Base-by-base conservation (phyloP, 2,888 invertebrate genomes). In the Erebia palarica region DNA sequence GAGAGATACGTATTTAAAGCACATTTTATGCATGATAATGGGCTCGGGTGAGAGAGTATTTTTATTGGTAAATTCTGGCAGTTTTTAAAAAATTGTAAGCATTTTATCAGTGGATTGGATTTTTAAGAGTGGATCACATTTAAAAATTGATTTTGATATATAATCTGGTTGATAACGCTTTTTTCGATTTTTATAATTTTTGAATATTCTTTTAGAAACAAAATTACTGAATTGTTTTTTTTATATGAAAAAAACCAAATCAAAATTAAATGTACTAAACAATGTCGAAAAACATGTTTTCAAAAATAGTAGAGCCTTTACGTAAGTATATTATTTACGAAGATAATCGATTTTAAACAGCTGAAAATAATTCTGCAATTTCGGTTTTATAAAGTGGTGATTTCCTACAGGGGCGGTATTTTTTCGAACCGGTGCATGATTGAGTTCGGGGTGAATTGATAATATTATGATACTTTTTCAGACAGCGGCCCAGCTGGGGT, bases 391-490 rank as follows among this genome's bases (percentile, higher is more conserved):
- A 18, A 58, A 57, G 18, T 21, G 66, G 58, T 66, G n/a, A 66
- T 66, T 66, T 21, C 42, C 10, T 44, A 66, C 66, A 66, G 66
- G 21, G 44, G 11, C 14, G 14, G 55, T 47, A 21, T 44, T 14
- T 16, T 58, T 36, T 14, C 55, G 47, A 21, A 18, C 13, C 57
- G 8, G 57, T 58, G 21, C 57, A 66, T 44, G 55, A 55, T 61
- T 18, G 27, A 68, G 27, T 27, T 42, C 58, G 80, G 81, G 78
- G 82, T 81, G 81, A 85, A 83, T 86, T 49, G 18, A 63, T 85
- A 84, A 86, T 84, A 84, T 86, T 84, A 84, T 86, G 81, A 86
- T 87, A 87, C 81, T 86, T 88, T 86, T 86, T 86, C 84, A 80
- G 80, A 81, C 76, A 78, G 77, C 83, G 81, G 84, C 82, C 81